A percentile compares a stretch with the other conserved stretches of the same genome.
These are phyloP conservation scores for Fratercula arctica DNA, from an alignment of 2,797 vertebrate species.

Conservation along the genomic window DNA sequence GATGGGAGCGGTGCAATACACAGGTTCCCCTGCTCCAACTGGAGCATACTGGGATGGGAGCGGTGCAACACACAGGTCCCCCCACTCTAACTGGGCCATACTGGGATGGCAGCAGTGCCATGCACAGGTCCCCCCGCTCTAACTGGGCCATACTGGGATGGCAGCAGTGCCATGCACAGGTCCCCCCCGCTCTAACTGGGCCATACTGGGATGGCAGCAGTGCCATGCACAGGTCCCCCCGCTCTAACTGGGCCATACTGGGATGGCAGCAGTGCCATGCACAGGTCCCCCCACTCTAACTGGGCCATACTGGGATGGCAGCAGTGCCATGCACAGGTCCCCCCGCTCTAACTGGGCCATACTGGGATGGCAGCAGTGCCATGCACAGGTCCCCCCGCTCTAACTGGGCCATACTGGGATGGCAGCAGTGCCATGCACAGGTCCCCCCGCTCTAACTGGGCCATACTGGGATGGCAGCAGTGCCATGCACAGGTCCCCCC, in stretches of 20 bases:
- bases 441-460: too few relatives aligned
- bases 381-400: too few relatives aligned
- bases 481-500: background rate
- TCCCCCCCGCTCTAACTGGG: background rate
- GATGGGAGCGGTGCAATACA: fast-evolving
- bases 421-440: too few relatives aligned
- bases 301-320: background rate
- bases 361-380: too few relatives aligned
- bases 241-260: background rate
- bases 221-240: background rate
- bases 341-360: too few relatives aligned
- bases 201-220: background rate
- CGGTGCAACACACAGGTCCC: fast-evolving
- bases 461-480: background rate
- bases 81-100: background rate
- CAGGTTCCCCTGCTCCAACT: background rate
- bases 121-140: background rate
- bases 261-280: background rate
- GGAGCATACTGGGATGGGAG: background rate
- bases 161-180: background rate
- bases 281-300: background rate
- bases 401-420: too few relatives aligned
- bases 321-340: background rate
- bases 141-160: background rate
- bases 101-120: background rate